phyloP scores from a whole-genome alignment of 92 coral and sea anemone species.

The Pocillopora grandis region DNA sequence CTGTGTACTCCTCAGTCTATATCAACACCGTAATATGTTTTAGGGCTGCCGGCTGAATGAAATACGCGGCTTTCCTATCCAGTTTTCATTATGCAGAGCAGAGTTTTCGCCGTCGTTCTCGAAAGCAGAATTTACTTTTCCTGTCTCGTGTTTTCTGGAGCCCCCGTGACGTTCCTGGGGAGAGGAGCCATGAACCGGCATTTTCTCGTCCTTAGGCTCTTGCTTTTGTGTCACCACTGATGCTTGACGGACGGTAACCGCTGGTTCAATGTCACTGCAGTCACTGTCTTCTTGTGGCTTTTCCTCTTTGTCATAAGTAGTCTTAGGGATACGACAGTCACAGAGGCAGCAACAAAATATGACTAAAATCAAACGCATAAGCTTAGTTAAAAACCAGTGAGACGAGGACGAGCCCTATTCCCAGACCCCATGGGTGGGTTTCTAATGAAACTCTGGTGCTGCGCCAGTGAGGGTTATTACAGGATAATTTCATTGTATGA shows the following conservation, averaged over 20 bases:
- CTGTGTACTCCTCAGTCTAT: too few species aligned
- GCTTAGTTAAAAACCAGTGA: too few species aligned
- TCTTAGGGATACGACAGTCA: conserved; percentile 75
- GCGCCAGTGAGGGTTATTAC: too few species aligned
- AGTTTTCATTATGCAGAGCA: not conserved
- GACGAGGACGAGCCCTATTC: too few species aligned
- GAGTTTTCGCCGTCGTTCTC: not conserved
- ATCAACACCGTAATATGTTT: not conserved
- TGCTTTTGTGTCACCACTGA: not conserved
- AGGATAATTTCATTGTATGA: too few species aligned
- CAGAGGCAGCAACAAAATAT: conserved; percentile 69
- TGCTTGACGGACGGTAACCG: conserved; percentile 1
- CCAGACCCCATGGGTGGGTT: too few species aligned
- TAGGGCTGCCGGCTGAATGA: conserved; percentile 15
- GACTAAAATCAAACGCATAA: conserved; percentile 34
- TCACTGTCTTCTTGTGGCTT: conserved; percentile 44
- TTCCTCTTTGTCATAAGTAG: conserved; percentile 39
- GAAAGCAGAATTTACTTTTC: conserved; percentile 14
- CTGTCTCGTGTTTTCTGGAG: not conserved
- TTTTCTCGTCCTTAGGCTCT: not conserved
- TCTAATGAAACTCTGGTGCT: too few species aligned
- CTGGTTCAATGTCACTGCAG: conserved; percentile 44
- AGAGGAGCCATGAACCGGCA: not conserved
- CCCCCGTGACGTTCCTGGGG: not conserved
- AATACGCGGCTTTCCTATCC: conserved; percentile 11